Base-by-base conservation (phyloP, 2,797 vertebrate genomes). In the Etheostoma perlongum region DNA sequence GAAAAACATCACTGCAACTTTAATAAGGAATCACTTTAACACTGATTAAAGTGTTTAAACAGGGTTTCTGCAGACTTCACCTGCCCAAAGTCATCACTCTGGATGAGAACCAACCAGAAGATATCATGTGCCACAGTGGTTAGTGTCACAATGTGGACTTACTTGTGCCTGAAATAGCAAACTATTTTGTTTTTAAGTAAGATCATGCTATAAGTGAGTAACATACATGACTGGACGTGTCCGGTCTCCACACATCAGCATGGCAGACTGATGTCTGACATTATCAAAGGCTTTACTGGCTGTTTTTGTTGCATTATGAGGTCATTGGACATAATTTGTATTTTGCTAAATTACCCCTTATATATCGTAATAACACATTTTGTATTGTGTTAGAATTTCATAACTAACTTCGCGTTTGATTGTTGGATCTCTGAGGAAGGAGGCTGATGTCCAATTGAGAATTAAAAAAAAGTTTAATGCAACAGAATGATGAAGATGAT, bases 51-150 rank as follows among this genome's bases (percentile, higher is more conserved):
- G 8, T 52, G 19, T 21, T 51, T 15, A 33, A 13, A 16, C 11
- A 14, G 3, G 11, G 33, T 44, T 44, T 55, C 33, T 66, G 33
- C 5, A 30, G 1, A 5, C 30, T 5, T 30, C 30, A 30, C 30
- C 30, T 6, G 48, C 96, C 97, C 91, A 97, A 95, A 92, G 85
- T 8, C 76, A 92, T 4, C 76, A 68, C 66, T 93, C 89, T 59
- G 91, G 90, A 79, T 95, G 62, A 87, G 54, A 60, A 54, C 18
- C 30, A 46, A 48, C 18, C 46, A 67, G 69, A 47, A 11, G 66
- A 55, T 54, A 6, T 53, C 14, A 11, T 65, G 78, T 74, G 75
- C 84, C 83, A 88, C 85, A 85, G 64, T 57, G 25, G 71, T 68
- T 25, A 49, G 10, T 21, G 33, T 78, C 84, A 70, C 76, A 79